Percentiles rank a stretch among this genome's conserved stretches.
Conservation (phyloP, 2,113 vertebrate species). For the Zingel zingel region DNA sequence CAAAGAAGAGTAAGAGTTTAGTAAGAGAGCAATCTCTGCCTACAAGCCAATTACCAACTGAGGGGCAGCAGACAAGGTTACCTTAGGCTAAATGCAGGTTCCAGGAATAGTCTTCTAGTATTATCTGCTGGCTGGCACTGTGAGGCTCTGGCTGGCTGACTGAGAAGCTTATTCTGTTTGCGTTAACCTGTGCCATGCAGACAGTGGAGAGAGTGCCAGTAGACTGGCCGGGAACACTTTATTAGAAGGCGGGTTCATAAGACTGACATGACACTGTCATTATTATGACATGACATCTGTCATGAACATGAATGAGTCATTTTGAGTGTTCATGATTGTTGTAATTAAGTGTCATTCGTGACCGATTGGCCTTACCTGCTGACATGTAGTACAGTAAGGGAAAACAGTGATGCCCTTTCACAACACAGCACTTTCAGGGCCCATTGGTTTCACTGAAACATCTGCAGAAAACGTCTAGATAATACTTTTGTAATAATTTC, state of each 20-base stretch:
- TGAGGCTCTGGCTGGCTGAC: conserved; percentile 25
- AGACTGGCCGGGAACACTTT: background rate
- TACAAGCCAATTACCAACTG: conserved; percentile 58
- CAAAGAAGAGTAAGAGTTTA: conserved; percentile 38
- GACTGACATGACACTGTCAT: too few relatives aligned
- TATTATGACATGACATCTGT: too few relatives aligned
- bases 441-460: background rate
- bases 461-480: background rate
- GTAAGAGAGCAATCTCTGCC: conserved; percentile 32
- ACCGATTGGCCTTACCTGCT: conserved; percentile 17
- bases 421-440: background rate
- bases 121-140: conserved; percentile 48
- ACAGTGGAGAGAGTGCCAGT: conserved; percentile 34
- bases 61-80: conserved; percentile 54
- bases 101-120: conserved; percentile 59
- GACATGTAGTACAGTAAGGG: background rate
- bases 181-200: conserved; percentile 55
- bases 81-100: conserved; percentile 59
- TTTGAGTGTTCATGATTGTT: too few relatives aligned
- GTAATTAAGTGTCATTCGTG: too few relatives aligned
- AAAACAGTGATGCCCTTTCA: background rate
- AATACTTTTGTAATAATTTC: background rate
- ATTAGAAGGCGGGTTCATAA: too few relatives aligned
- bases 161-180: conserved; percentile 58
- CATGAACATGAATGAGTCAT: too few relatives aligned